Conservation (phyloP, 1,140 invertebrate genomes). For the Drosophila baimaii region DNA sequence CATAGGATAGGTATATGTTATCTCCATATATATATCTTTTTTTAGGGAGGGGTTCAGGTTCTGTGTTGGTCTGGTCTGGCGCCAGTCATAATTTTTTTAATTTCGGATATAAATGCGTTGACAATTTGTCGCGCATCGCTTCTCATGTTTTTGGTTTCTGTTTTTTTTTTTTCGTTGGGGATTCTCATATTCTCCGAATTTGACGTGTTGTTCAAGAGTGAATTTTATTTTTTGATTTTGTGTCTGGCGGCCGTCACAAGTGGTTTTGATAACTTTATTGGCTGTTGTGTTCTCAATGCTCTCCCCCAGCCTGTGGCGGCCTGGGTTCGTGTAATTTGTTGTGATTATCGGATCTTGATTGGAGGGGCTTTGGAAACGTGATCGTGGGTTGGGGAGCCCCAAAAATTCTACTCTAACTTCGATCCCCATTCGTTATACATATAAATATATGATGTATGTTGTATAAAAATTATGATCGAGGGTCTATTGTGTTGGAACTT, state of each 20-base stretch:
- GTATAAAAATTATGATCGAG: constrained; percentile 36
- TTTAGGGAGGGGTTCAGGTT: constrained; percentile 18
- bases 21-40: constrained; percentile 21
- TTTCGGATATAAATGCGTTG: constrained; percentile 63
- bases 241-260: constrained; percentile 54
- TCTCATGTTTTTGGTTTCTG: constrained; percentile 27
- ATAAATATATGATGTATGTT: not conserved
- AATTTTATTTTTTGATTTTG: constrained; percentile 45
- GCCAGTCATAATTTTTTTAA: constrained; percentile 68
- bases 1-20: constrained; percentile 48
- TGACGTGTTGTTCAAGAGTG: constrained; percentile 56
- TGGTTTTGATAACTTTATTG: constrained; percentile 74
- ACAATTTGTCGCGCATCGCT: constrained; percentile 59
- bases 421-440: not conserved
- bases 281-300: constrained; percentile 32
- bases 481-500: constrained; percentile 20
- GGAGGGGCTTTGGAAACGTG: constrained; percentile 35
- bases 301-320: not conserved
- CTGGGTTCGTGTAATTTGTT: constrained; percentile 58
- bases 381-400: constrained; percentile 28
- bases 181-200: constrained; percentile 64
- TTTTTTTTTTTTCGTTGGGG: constrained; percentile 23
- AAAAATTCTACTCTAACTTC: not conserved
- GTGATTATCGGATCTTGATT: constrained; percentile 63
- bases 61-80: constrained; percentile 38